A percentile compares a stretch with the other conserved stretches of the same genome.
phyloP scores from a whole-genome alignment of 2,113 vertebrate species.

The Pseudorectes ferrugineus region DNA sequence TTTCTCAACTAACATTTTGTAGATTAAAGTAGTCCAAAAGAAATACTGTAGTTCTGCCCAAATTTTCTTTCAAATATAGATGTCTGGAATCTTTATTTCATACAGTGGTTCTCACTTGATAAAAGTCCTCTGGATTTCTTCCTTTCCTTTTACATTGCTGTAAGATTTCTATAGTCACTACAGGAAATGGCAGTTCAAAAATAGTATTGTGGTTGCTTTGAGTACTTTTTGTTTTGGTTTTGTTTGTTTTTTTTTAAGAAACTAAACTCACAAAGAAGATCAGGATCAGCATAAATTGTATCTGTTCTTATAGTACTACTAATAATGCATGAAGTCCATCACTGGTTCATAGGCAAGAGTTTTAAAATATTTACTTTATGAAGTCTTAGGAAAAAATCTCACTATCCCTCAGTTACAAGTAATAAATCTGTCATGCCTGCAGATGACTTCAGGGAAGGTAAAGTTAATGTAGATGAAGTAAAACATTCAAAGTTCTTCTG shows the following conservation, averaged over 20 bases:
- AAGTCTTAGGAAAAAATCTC: not conserved
- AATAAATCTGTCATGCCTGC: not conserved
- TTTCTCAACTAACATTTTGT: not conserved
- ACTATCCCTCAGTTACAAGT: not conserved
- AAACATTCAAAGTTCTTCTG: not conserved
- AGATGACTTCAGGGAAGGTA: not conserved
- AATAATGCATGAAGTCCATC: not conserved
- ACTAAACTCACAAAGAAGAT: not conserved
- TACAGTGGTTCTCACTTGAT: not conserved
- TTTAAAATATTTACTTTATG: not conserved
- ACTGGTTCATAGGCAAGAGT: not conserved
- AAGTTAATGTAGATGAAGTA: not conserved
- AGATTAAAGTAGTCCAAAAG: not conserved
- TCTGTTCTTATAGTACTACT: not conserved
- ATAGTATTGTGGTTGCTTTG: not conserved
- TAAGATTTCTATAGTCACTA: not conserved
- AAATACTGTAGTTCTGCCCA: not conserved
- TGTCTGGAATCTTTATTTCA: not conserved
- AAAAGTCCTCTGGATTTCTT: not conserved
- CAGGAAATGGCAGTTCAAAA: not conserved
- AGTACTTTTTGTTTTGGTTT: not conserved
- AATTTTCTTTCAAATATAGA: not conserved
- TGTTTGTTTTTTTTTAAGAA: not conserved
- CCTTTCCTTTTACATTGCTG: not conserved
- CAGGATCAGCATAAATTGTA: not conserved